Percentiles rank a stretch among this genome's conserved stretches.
These are phyloP conservation scores for Pangasius mekongensis DNA, from an alignment of 2,797 vertebrate species.

Conservation along the genomic window DNA sequence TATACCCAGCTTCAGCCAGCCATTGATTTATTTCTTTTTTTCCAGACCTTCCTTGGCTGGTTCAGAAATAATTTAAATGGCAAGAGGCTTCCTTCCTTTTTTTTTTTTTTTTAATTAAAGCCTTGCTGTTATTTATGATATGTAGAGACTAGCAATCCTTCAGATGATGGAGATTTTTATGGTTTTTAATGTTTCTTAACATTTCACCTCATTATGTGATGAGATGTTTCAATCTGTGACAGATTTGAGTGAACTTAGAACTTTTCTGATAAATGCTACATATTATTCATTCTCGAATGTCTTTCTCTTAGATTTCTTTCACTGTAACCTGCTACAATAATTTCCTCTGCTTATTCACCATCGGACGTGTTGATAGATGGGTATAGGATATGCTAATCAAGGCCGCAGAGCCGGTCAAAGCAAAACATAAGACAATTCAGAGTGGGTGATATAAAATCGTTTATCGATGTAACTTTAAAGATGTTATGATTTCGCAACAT, in stretches of 20 bases:
- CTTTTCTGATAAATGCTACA: not conserved
- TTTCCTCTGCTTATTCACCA: not conserved
- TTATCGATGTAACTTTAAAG: not conserved
- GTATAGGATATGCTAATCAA: not conserved
- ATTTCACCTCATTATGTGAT: not conserved
- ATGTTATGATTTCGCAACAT: not conserved
- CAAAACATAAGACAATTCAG: not conserved
- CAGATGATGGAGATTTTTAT: not conserved
- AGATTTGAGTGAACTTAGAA: not conserved
- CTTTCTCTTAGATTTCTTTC: not conserved
- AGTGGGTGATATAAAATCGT: not conserved
- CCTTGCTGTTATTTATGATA: constrained; percentile 28
- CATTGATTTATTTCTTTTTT: not conserved
- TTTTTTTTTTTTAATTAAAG: constrained; percentile 25
- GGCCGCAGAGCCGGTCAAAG: not conserved
- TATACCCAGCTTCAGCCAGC: constrained; percentile 39
- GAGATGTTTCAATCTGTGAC: no score
- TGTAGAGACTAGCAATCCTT: not conserved
- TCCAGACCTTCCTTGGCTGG: constrained; percentile 17
- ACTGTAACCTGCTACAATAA: not conserved
- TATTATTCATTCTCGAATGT: not conserved
- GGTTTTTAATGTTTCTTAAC: not conserved
- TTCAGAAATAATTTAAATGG: constrained; percentile 43
- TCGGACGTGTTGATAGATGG: no score
- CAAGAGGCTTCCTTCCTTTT: constrained; percentile 25